Conservation (phyloP, 1,140 invertebrate species). For the Euwallacea fornicatus region DNA sequence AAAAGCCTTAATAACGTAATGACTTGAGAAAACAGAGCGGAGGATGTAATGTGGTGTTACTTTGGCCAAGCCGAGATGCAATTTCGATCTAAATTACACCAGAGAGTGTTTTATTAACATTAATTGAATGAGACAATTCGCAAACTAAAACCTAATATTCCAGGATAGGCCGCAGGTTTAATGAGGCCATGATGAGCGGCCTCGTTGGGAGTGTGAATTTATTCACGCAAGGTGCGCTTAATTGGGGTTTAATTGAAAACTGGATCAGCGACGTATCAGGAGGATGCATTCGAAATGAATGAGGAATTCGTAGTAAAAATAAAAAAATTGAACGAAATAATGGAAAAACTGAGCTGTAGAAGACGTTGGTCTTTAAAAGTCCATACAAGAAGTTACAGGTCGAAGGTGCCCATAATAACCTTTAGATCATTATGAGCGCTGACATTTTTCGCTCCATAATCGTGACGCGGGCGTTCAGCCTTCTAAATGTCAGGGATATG, state of each 20-base stretch:
- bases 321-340: not conserved
- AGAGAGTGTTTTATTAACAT: not conserved
- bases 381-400: not conserved
- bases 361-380: not conserved
- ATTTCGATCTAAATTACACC: slow-evolving; percentile 4
- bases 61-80: not conserved
- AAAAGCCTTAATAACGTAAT: slow-evolving; percentile 1
- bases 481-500: slow-evolving; percentile 6
- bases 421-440: not conserved
- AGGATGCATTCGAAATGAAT: not conserved
- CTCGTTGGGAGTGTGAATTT: slow-evolving; percentile 3
- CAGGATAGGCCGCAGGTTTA: not conserved
- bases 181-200: not conserved
- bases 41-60: slow-evolving; percentile 6
- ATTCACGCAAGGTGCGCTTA: not conserved
- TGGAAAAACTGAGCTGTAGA: not conserved
- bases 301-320: not conserved
- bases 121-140: slow-evolving; percentile 6
- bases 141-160: slow-evolving; percentile 7
- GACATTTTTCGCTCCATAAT: slow-evolving; percentile 2
- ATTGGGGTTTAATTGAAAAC: slow-evolving; percentile 3
- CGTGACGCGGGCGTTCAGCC: slow-evolving; percentile 1
- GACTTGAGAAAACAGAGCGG: slow-evolving; percentile 1
- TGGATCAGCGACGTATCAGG: not conserved
- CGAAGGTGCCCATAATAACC: slow-evolving; percentile 1